Evolutionary conservation across 2,113 vertebrate genomes (phyloP).

Genomic region (Thermophis baileyi): DNA sequence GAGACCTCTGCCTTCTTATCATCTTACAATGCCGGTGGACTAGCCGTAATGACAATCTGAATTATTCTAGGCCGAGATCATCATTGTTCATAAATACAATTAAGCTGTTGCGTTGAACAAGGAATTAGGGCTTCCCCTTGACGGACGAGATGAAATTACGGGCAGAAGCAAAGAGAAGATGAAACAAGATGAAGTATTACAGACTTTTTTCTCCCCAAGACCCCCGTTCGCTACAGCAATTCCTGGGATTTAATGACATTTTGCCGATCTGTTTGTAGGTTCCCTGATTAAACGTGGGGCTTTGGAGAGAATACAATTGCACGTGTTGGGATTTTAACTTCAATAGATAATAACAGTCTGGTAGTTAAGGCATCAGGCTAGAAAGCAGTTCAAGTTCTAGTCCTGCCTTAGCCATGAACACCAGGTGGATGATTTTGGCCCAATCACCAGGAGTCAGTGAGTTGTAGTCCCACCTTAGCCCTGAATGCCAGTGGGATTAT

Average conservation of each 20-base stretch:
- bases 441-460: no score
- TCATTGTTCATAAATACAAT: conserved; percentile 38
- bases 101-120: background rate
- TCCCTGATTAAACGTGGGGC: background rate
- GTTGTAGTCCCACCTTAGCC: no score
- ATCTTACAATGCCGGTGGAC: conserved; percentile 22
- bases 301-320: background rate
- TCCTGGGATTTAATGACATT: background rate
- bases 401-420: no score
- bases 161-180: no score
- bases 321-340: background rate
- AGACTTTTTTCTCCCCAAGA: background rate
- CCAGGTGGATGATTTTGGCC: no score
- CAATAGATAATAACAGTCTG: background rate
- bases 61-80: conserved; percentile 35
- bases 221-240: no score
- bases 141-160: background rate
- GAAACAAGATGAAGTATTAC: background rate
- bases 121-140: background rate
- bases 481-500: no score
- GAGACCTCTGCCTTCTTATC: conserved; percentile 29
- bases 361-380: no score
- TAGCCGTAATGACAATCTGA: conserved; percentile 39
- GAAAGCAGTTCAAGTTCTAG: no score
- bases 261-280: background rate